Conservation (phyloP, 2,113 vertebrate species). For the Centropristis striata region DNA sequence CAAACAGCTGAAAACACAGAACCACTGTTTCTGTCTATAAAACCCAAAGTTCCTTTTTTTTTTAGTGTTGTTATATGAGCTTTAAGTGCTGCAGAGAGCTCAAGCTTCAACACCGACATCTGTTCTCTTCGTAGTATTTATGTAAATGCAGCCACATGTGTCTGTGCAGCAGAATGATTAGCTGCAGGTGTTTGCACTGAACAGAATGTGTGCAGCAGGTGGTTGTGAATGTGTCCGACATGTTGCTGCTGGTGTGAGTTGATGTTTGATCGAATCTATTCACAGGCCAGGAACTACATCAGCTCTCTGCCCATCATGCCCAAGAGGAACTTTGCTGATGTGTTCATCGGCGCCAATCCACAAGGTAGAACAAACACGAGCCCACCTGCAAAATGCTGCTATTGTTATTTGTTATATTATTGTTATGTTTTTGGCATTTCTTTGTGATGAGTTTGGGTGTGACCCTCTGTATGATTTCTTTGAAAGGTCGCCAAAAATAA, state of each 20-base stretch:
- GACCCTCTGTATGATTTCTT: too few relatives aligned
- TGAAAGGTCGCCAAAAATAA: too few relatives aligned
- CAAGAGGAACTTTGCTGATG: conserved; percentile 98
- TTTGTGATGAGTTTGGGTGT: too few relatives aligned
- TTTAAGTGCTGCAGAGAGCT: not conserved
- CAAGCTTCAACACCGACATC: not conserved
- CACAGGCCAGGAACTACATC: conserved; percentile 97
- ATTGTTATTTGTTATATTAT: not conserved
- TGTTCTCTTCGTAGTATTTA: not conserved
- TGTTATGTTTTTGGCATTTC: too few relatives aligned
- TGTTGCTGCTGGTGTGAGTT: conserved; percentile 27
- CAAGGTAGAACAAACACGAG: too few relatives aligned
- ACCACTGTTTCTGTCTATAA: too few relatives aligned
- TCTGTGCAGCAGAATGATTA: too few relatives aligned
- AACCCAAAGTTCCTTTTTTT: too few relatives aligned
- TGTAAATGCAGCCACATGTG: not conserved
- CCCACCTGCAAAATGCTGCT: not conserved
- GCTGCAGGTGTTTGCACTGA: not conserved
- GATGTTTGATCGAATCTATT: conserved; percentile 44
- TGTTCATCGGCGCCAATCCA: conserved; percentile 98
- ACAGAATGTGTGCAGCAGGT: not conserved
- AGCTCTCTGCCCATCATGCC: conserved; percentile 95
- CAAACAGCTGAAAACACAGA: too few relatives aligned
- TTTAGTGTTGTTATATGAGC: too few relatives aligned
- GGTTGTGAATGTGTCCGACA: not conserved